Evolutionary conservation across 2,113 vertebrate genomes (phyloP).

Genomic region (Salvator merianae): DNA sequence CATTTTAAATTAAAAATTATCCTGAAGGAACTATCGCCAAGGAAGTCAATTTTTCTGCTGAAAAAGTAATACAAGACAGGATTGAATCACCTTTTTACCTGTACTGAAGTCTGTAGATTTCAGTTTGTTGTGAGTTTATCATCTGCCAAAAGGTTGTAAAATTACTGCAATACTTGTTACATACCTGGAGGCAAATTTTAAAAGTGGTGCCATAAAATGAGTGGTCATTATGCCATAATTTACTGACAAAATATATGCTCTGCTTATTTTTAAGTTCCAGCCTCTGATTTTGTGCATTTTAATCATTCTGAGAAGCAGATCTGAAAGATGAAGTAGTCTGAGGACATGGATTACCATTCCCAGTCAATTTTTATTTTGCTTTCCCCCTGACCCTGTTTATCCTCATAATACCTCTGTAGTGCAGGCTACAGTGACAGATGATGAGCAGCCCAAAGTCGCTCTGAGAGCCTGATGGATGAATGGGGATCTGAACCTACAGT

Average conservation of each 20-base stretch:
- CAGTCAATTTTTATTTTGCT: neutral
- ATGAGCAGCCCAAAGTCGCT: neutral
- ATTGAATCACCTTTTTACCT: neutral
- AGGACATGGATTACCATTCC: neutral
- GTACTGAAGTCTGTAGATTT: neutral
- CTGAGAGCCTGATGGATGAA: neutral
- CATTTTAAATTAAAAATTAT: conserved; percentile 25
- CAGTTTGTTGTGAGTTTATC: neutral
- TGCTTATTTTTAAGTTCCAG: neutral
- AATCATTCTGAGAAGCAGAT: neutral
- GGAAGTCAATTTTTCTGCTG: neutral
- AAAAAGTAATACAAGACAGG: neutral
- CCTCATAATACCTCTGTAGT: neutral
- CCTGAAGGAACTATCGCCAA: neutral
- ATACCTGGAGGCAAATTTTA: neutral
- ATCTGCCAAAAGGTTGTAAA: neutral
- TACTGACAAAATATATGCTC: neutral
- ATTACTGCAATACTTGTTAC: neutral
- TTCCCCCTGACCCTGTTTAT: neutral
- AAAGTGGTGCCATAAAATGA: neutral
- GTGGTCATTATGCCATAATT: neutral
- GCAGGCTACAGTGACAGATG: neutral
- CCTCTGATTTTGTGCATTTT: neutral
- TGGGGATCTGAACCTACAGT: neutral
- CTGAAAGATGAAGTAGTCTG: neutral